A percentile compares a stretch with the other conserved stretches of the same genome.
These are phyloP conservation scores for Antheraea assamensis DNA, from an alignment of 2,888 invertebrate species.

Conservation along the genomic window DNA sequence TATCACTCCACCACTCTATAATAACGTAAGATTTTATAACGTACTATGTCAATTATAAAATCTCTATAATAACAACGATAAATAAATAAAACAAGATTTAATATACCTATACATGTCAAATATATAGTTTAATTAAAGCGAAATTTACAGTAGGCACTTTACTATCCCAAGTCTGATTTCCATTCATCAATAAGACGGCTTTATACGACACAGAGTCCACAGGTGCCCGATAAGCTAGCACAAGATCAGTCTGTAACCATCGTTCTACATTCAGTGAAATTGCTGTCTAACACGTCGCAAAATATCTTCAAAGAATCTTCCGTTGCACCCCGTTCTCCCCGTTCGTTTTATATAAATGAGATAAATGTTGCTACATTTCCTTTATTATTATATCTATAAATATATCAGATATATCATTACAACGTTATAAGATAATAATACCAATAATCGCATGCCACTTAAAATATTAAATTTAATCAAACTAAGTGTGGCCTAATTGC, in stretches of 20 bases:
- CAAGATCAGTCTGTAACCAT: slow-evolving; percentile 17
- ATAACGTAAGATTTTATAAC: no score
- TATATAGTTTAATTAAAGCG: not conserved
- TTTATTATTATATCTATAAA: not conserved
- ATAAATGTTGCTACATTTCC: not conserved
- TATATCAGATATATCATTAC: not conserved
- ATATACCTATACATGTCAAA: not conserved
- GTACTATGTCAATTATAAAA: not conserved
- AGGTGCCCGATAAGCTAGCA: slow-evolving; percentile 70
- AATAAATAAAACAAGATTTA: not conserved
- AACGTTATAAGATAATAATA: not conserved
- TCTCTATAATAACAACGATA: not conserved
- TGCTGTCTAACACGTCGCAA: slow-evolving; percentile 58
- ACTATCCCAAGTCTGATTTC: slow-evolving; percentile 25
- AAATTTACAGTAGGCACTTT: not conserved
- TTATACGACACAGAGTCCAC: slow-evolving; percentile 63
- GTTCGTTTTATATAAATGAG: not conserved
- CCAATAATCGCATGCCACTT: no score
- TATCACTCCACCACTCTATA: no score
- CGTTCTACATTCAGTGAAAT: slow-evolving; percentile 61
- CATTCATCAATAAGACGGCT: slow-evolving; percentile 64
- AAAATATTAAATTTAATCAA: no score
- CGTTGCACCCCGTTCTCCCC: not conserved
- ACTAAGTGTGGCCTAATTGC: no score
- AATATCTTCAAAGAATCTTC: slow-evolving; percentile 41